Percentiles rank a stretch among this genome's conserved stretches.
Conservation (phyloP, 2,113 vertebrate genomes). For the Catharus minimus region DNA sequence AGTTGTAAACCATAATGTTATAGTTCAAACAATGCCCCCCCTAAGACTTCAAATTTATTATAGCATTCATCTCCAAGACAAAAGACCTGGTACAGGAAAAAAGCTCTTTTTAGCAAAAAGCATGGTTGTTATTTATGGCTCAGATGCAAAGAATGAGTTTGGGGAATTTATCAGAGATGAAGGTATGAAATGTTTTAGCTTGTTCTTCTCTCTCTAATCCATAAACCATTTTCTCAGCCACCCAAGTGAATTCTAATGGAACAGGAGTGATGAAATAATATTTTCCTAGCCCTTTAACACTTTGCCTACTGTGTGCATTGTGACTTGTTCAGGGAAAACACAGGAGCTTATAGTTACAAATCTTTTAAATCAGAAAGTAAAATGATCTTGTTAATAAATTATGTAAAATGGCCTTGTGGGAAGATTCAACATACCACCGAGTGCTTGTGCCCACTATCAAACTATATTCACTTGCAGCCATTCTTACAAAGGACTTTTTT, state of each 20-base stretch:
- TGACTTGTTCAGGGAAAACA: conserved; percentile 64
- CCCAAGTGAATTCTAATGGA: conserved; percentile 91
- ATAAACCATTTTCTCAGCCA: conserved; percentile 89
- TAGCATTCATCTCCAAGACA: conserved; percentile 87
- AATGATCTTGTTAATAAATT: conserved; percentile 62
- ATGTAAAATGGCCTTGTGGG: conserved; percentile 64
- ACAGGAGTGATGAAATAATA: conserved; percentile 88
- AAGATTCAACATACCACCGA: conserved; percentile 49
- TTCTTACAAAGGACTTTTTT: conserved; percentile 19
- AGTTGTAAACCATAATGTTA: conserved; percentile 87
- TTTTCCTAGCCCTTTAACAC: conserved; percentile 86
- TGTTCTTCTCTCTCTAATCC: conserved; percentile 87
- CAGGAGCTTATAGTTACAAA: conserved; percentile 63
- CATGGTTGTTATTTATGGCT: conserved; percentile 88
- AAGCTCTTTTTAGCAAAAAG: conserved; percentile 85
- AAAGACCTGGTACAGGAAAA: conserved; percentile 81
- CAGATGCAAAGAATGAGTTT: conserved; percentile 88
- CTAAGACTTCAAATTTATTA: conserved; percentile 87
- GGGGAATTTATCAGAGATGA: conserved; percentile 90
- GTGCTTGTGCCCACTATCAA: conserved; percentile 37
- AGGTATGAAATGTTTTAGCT: conserved; percentile 90
- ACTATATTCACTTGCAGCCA: conserved; percentile 7
- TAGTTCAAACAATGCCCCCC: conserved; percentile 85
- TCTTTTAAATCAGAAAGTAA: conserved; percentile 67
- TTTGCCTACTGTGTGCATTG: conserved; percentile 78